phyloP scores from a whole-genome alignment of 1,140 invertebrate species.

The Mya arenaria region DNA sequence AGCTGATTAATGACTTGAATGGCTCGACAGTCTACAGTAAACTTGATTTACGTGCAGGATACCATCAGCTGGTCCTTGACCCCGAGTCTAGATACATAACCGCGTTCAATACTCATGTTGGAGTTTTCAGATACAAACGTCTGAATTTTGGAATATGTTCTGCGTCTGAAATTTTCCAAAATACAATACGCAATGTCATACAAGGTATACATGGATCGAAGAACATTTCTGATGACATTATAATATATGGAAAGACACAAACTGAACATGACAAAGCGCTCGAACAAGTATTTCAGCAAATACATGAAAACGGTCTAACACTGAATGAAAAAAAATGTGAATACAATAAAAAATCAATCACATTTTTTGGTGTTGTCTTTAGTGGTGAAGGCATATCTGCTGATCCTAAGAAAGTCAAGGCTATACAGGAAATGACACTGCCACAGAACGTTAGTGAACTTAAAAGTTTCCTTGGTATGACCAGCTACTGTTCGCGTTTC shows the following conservation, averaged over 20 bases:
- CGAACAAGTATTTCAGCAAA: conserved; percentile 50
- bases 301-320: conserved; percentile 55
- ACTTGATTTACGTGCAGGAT: conserved; percentile 55
- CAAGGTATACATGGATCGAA: conserved; percentile 29
- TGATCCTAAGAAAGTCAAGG: conserved; percentile 52
- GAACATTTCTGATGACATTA: conserved; percentile 66
- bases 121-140: conserved; percentile 49
- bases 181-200: conserved; percentile 43
- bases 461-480: conserved; percentile 55
- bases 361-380: conserved; percentile 49
- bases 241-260: conserved; percentile 50
- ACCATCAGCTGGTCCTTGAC: conserved; percentile 55
- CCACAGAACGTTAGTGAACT: conserved; percentile 41
- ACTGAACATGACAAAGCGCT: conserved; percentile 65
- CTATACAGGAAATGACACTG: neutral
- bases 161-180: conserved; percentile 64
- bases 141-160: conserved; percentile 62
- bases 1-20: conserved; percentile 61
- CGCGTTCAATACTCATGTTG: conserved; percentile 52
- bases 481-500: conserved; percentile 41
- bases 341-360: conserved; percentile 30
- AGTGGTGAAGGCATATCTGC: conserved; percentile 27
- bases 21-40: conserved; percentile 54
- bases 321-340: conserved; percentile 6
- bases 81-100: conserved; percentile 46